Percentiles rank a stretch among this genome's conserved stretches.
These are phyloP conservation scores for Drosophila hydei DNA, from an alignment of 1,140 invertebrate species.

Conservation along the genomic window DNA sequence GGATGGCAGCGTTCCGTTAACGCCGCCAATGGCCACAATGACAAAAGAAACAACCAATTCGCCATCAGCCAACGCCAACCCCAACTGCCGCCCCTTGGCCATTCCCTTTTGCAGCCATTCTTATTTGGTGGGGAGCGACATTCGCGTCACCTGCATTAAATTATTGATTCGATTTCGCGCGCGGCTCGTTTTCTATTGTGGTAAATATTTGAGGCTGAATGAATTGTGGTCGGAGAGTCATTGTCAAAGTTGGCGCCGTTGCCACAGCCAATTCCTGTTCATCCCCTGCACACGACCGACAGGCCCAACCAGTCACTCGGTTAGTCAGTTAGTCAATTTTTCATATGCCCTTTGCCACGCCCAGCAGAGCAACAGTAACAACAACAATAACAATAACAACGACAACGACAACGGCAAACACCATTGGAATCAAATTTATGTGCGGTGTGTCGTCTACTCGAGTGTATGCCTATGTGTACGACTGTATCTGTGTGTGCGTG, in stretches of 20 bases:
- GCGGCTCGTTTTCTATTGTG: slow-evolving; percentile 73
- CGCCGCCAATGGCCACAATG: slow-evolving; percentile 59
- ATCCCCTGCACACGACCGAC: neutral
- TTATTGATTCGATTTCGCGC: slow-evolving; percentile 79
- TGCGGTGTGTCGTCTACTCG: slow-evolving; percentile 30
- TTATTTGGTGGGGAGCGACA: neutral
- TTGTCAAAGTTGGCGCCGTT: slow-evolving; percentile 65
- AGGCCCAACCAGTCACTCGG: slow-evolving; percentile 37
- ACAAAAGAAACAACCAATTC: slow-evolving; percentile 58
- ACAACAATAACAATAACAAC: slow-evolving; percentile 29
- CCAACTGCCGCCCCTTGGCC: neutral
- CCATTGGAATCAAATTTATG: slow-evolving; percentile 55
- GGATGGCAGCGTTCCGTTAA: slow-evolving; percentile 55
- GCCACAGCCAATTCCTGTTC: slow-evolving; percentile 14
- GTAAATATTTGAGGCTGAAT: slow-evolving; percentile 68
- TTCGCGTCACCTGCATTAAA: slow-evolving; percentile 70
- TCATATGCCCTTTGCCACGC: slow-evolving; percentile 61
- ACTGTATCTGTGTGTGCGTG: slow-evolving; percentile 29
- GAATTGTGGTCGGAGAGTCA: slow-evolving; percentile 61
- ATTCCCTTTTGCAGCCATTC: neutral
- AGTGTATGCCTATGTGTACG: slow-evolving; percentile 15
- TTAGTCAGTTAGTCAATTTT: slow-evolving; percentile 61
- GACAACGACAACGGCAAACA: slow-evolving; percentile 16
- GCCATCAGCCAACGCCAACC: neutral
- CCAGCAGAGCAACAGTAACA: slow-evolving; percentile 53